Percentiles rank a stretch among this genome's conserved stretches.
Evolutionary conservation across 35 echinoderm and acorn worm species (phyloP).

Genomic region (Chiridota heheva): DNA sequence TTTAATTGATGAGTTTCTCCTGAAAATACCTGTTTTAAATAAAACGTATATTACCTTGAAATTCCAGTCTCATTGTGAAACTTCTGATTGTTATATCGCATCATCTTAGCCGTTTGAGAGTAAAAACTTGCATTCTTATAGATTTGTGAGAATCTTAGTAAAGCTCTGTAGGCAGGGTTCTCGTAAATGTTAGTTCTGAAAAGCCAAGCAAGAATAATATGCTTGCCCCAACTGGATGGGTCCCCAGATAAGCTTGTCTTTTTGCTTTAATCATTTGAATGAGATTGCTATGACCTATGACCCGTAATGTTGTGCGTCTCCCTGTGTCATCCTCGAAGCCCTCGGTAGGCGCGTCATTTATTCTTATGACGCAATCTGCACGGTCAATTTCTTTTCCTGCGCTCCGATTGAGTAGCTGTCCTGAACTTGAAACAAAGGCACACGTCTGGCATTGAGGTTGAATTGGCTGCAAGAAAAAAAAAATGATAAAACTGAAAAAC

Average conservation of each 20-base stretch:
- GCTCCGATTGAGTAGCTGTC: constrained; percentile 74
- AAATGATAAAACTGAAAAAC: not conserved
- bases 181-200: constrained; percentile 87
- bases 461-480: constrained; percentile 46
- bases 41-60: too few species aligned
- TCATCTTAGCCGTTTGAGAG: constrained; percentile 78
- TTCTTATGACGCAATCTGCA: constrained; percentile 85
- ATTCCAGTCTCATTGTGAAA: constrained; percentile 87
- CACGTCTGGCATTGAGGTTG: constrained; percentile 65
- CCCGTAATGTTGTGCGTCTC: constrained; percentile 68
- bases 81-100: constrained; percentile 67
- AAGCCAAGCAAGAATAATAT: constrained; percentile 75
- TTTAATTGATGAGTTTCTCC: too few species aligned
- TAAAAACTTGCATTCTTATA: constrained; percentile 77
- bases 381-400: constrained; percentile 81
- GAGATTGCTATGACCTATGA: constrained; percentile 87
- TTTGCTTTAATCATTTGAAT: constrained; percentile 63
- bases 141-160: constrained; percentile 80
- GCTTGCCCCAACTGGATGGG: constrained; percentile 38
- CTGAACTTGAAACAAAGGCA: constrained; percentile 85
- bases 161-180: constrained; percentile 63
- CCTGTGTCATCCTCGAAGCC: constrained; percentile 79
- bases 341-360: constrained; percentile 80
- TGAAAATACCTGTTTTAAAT: too few species aligned
- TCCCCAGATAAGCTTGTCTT: constrained; percentile 55